Base-by-base conservation (phyloP, 1,140 invertebrate genomes). In the Brevipalpus yothersi region DNA sequence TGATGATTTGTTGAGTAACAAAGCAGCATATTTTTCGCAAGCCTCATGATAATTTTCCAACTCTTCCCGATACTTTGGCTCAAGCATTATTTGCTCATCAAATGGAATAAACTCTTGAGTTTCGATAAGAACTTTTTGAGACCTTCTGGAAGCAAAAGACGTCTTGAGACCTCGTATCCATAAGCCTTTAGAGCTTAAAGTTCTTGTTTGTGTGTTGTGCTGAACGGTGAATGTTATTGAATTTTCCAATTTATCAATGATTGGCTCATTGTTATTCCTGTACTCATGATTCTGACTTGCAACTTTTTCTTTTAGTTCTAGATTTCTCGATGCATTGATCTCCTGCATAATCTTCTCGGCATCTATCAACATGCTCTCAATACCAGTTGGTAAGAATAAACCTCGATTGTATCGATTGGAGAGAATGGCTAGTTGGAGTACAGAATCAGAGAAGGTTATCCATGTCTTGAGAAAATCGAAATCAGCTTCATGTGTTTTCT, bases 381-480 rank as follows among this genome's bases (percentile, higher is more conserved):
- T 75, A 58, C 86, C 77, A 11, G 88, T 92, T 12, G 92, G 92
- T 45, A 96, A 70, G 67, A 83, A 84, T 0, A 95, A 74, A 67
- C 84, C 80, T 40, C 82, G 75, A 2, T 79, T 78, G 61, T 81
- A 79, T 62, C 80, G 78, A 41, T 67, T 61, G 4, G 60, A 31
- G 9, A 57, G 19, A 41, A 57, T 15, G 23, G 15, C 19, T 39
- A 57, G 43, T 17, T 57, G 76, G 51, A 77, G 64, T 67, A 78
- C 72, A 7, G 75, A 74, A 61, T 77, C 76, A 53, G 77, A 56
- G 65, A 75, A 77, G 9, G 75, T 70, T 19, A 77, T 67, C 75
- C 75, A 77, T 59, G 74, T 72, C 41, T 17, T 51, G 21, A 51
- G 49, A 51, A 51, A 51, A 9, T 19, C n/a, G n/a, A 59, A 45